phyloP scores from a whole-genome alignment of 1,140 invertebrate species.

The Liolophura sinensis region DNA sequence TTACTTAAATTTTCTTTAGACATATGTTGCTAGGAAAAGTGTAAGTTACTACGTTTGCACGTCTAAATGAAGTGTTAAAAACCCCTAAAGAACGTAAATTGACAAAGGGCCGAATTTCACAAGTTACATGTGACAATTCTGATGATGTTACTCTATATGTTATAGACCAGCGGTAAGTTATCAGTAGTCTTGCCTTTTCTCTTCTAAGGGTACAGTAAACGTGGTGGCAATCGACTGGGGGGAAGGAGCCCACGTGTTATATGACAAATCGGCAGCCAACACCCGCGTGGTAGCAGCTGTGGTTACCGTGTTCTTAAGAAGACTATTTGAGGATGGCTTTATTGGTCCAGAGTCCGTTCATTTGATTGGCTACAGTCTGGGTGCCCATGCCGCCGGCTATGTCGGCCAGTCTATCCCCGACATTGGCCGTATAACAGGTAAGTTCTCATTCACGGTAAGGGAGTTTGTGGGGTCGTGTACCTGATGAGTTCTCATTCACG shows the following conservation, averaged over 20 bases:
- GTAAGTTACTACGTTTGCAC: too few relatives aligned
- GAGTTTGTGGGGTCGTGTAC: slow-evolving; percentile 68
- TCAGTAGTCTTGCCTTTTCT: background rate
- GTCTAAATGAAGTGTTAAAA: too few relatives aligned
- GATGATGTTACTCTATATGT: too few relatives aligned
- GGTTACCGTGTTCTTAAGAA: slow-evolving; percentile 73
- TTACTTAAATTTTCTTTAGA: too few relatives aligned
- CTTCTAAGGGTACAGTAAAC: slow-evolving; percentile 62
- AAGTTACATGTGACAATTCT: too few relatives aligned
- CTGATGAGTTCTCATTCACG: slow-evolving; percentile 45
- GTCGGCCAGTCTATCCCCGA: slow-evolving; percentile 11
- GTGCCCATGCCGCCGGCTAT: slow-evolving; percentile 29
- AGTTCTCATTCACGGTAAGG: slow-evolving; percentile 1
- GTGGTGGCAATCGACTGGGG: slow-evolving; percentile 93
- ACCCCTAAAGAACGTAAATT: too few relatives aligned
- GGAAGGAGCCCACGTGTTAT: slow-evolving; percentile 84
- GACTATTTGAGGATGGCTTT: slow-evolving; percentile 15
- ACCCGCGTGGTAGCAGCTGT: slow-evolving; percentile 89
- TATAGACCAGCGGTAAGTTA: too few relatives aligned
- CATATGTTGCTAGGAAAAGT: too few relatives aligned
- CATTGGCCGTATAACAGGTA: slow-evolving; percentile 70
- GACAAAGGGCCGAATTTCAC: too few relatives aligned
- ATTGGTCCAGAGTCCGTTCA: slow-evolving; percentile 9
- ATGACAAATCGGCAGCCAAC: slow-evolving; percentile 88
- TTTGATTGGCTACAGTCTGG: slow-evolving; percentile 33